Evolutionary conservation across 1,140 invertebrate genomes (phyloP).

Genomic region (Drosophila azteca): DNA sequence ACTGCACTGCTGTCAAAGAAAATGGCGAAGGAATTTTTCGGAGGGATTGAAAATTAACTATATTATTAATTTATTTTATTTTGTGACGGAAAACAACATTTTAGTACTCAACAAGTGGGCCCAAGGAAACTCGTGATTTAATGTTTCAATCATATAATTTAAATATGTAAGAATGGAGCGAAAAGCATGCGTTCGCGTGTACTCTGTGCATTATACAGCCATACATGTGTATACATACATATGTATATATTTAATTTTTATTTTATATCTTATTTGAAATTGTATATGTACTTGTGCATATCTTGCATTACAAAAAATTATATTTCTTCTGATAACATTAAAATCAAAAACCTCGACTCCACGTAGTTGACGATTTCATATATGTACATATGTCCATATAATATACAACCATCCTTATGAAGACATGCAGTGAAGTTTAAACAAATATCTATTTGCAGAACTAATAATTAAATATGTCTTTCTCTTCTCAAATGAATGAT

Average conservation of each 20-base stretch:
- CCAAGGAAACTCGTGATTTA: neutral
- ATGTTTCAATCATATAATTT: neutral
- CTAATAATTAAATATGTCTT: too few species aligned
- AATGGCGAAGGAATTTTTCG: conserved; percentile 49
- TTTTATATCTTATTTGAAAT: too few species aligned
- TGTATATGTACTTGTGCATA: too few species aligned
- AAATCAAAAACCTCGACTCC: too few species aligned
- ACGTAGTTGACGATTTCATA: too few species aligned
- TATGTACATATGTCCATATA: too few species aligned
- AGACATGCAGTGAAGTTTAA: too few species aligned
- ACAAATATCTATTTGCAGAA: too few species aligned
- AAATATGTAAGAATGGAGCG: conserved; percentile 2
- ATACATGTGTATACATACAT: conserved; percentile 6
- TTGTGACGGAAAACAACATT: conserved; percentile 23
- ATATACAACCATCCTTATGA: too few species aligned
- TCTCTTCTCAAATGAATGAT: too few species aligned
- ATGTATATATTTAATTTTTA: neutral
- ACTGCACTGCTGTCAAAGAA: conserved; percentile 33
- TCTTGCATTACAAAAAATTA: too few species aligned
- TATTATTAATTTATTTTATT: conserved; percentile 12
- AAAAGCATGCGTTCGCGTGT: conserved; percentile 1
- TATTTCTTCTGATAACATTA: too few species aligned
- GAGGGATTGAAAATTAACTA: conserved; percentile 1
- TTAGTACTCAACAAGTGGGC: conserved; percentile 14
- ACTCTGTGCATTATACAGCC: conserved; percentile 20